phyloP scores from a whole-genome alignment of 2,888 invertebrate species.

The Cerastis rubricosa region DNA sequence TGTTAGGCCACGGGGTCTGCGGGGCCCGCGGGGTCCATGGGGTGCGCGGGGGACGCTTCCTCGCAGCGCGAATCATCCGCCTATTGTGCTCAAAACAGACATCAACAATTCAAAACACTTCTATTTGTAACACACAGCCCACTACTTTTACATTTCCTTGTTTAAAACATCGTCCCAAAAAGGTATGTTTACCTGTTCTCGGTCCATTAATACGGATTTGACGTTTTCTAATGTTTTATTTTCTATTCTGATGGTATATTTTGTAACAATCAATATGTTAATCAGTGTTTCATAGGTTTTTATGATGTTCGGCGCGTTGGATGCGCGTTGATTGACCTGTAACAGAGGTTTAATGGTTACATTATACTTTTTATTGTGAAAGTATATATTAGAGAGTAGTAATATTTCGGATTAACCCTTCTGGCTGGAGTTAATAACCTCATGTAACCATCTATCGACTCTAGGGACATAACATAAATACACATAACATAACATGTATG shows the following conservation, averaged over 20 bases:
- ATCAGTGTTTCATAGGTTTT: slow-evolving; percentile 57
- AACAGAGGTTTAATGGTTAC: slow-evolving; percentile 42
- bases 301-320: slow-evolving; percentile 49
- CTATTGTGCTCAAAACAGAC: slow-evolving; percentile 63
- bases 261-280: slow-evolving; percentile 59
- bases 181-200: slow-evolving; percentile 44
- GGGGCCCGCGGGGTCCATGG: slow-evolving; percentile 9
- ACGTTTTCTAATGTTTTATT: slow-evolving; percentile 45
- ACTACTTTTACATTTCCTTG: slow-evolving; percentile 24
- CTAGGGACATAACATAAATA: too few species aligned
- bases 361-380: slow-evolving; percentile 44
- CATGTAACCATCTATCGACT: background rate
- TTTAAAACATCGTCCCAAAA: slow-evolving; percentile 12
- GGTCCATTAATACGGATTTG: slow-evolving; percentile 31
- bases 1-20: slow-evolving; percentile 53
- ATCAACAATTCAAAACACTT: slow-evolving; percentile 28
- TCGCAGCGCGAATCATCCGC: slow-evolving; percentile 55
- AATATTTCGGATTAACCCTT: slow-evolving; percentile 23
- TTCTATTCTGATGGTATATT: slow-evolving; percentile 39
- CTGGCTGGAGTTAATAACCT: background rate
- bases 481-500: background rate
- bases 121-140: slow-evolving; percentile 22
- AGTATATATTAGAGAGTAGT: slow-evolving; percentile 26
- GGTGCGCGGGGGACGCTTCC: slow-evolving; percentile 30
- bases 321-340: slow-evolving; percentile 52